Evolutionary conservation across 2,888 invertebrate species (phyloP), one percentile per base, ranked within the genome.

Genomic region (Lycaena phlaeas): DNA sequence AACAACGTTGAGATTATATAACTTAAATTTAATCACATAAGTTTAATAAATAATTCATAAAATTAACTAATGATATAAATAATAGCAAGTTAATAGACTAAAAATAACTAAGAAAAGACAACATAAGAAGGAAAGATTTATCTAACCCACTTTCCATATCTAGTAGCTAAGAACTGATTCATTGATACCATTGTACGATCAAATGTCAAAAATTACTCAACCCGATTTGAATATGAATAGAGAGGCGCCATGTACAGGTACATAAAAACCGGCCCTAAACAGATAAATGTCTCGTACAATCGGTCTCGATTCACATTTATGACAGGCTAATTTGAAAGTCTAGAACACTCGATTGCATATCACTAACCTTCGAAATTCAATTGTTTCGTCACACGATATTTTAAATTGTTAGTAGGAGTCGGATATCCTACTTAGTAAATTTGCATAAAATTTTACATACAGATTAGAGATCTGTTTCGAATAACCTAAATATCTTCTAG

Each of bases 221-320:
- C 75, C 70, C 64, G 12, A 82, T 84, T 84, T 81, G 70, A 81
- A 84, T 84, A 79, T 74, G 78, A 84, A 82, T 82, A 71, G 77
- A 59, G 69, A 75, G 69, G 81, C 82, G 82, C 84, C 81, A 81
- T 68, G 73, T 75, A 71, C 77, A 81, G 78, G 71, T 75, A 78
- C 72, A 73, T 71, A 74, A 75, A 79, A 81, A 77, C 82, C 75
- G 79, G 81, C 69, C 68, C 72, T 62, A 70, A 67, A 67, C 68
- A 77, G 79, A 81, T 75, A 75, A 79, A 78, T 79, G 79, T 78
- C 73, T 72, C 59, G 59, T 71, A 81, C 82, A 82, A 79, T 77
- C 63, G 66, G 63, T 72, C 72, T 70, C 71, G 76, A 73, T 72
- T 72, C 66, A 69, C 66, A 71, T 72, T 69, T 66, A 64, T 69